Evolutionary conservation across 2,888 invertebrate species (phyloP).

Genomic region (Heliconius ismenius): DNA sequence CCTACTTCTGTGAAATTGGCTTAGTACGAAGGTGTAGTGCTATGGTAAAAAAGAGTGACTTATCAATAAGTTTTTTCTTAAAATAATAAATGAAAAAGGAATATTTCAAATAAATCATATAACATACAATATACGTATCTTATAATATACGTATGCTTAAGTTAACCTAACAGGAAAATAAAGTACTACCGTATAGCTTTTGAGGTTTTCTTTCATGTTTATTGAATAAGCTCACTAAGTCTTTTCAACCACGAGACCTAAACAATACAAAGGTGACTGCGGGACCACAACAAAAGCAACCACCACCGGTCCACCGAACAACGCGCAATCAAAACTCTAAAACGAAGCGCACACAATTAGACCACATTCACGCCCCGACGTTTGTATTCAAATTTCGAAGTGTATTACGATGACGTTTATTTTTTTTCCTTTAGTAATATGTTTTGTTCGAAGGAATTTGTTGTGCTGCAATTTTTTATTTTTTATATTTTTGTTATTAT

Average conservation of each 20-base stretch:
- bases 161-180: background rate
- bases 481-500: background rate
- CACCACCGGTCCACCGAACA: slow-evolving; percentile 53
- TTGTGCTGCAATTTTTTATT: slow-evolving; percentile 1
- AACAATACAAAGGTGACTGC: slow-evolving; percentile 37
- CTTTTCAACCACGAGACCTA: slow-evolving; percentile 23
- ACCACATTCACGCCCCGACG: slow-evolving; percentile 68
- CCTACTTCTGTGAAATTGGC: no score
- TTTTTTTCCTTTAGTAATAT: slow-evolving; percentile 40
- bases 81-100: no score
- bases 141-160: no score
- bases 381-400: slow-evolving; percentile 72
- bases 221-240: slow-evolving; percentile 19
- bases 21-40: no score
- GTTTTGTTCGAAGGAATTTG: slow-evolving; percentile 55
- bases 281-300: slow-evolving; percentile 59
- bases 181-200: background rate
- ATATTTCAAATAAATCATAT: no score
- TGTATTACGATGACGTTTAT: slow-evolving; percentile 47
- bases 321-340: slow-evolving; percentile 71
- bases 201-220: background rate
- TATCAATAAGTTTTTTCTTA: no score
- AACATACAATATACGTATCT: no score
- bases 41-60: no score
- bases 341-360: slow-evolving; percentile 68